phyloP scores from a whole-genome alignment of 2,888 invertebrate genomes.

The Pyrrhia umbra region DNA sequence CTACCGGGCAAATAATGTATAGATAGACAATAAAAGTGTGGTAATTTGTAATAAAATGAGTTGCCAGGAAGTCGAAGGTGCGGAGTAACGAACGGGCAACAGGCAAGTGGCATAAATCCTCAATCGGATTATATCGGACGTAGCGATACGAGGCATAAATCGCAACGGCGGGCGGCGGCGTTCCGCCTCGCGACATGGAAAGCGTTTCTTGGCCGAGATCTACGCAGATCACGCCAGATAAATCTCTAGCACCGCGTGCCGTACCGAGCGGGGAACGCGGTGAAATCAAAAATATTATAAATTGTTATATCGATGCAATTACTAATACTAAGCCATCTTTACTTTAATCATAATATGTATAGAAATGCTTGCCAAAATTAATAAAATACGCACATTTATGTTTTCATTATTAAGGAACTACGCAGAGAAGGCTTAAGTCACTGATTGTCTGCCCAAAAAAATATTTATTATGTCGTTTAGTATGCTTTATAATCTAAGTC shows the following conservation, averaged over 20 bases:
- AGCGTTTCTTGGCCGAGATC: constrained; percentile 81
- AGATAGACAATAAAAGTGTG: constrained; percentile 28
- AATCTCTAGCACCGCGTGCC: constrained; percentile 72
- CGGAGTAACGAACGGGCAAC: constrained; percentile 60
- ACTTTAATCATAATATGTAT: not conserved
- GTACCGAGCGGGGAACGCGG: constrained; percentile 64
- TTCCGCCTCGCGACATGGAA: constrained; percentile 84
- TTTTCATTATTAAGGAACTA: too few species aligned
- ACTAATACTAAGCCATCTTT: constrained; percentile 2
- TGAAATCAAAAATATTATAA: constrained; percentile 68
- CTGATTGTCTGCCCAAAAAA: too few species aligned
- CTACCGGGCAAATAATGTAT: constrained; percentile 50
- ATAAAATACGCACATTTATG: too few species aligned
- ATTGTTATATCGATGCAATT: constrained; percentile 31
- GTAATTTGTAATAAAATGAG: constrained; percentile 21
- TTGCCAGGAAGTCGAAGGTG: constrained; percentile 54
- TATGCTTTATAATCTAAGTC: not conserved
- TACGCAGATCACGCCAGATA: constrained; percentile 77
- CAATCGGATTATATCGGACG: constrained; percentile 71
- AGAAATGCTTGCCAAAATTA: too few species aligned
- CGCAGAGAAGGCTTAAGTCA: too few species aligned
- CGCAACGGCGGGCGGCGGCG: constrained; percentile 66
- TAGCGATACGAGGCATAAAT: constrained; percentile 76
- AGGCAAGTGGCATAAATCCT: constrained; percentile 68
- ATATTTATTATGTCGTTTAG: too few species aligned